These are phyloP conservation scores for Agonum fuliginosum DNA, from an alignment of 2,888 invertebrate species.

Conservation along the genomic window DNA sequence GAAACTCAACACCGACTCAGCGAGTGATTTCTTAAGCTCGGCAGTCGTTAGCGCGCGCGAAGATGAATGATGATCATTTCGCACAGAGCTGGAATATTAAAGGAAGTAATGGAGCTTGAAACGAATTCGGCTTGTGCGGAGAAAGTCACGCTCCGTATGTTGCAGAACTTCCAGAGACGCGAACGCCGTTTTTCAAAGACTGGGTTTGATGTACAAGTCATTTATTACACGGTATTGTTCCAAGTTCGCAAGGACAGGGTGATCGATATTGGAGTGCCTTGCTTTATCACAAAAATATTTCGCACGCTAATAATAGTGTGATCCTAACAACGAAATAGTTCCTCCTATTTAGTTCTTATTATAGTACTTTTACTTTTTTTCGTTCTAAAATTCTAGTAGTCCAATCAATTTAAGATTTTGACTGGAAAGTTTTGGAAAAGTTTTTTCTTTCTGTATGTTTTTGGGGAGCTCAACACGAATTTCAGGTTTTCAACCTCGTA, in stretches of 20 bases:
- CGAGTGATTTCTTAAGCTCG: neutral
- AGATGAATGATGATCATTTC: conserved; percentile 46
- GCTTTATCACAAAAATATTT: too few species aligned
- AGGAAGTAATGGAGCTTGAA: conserved; percentile 50
- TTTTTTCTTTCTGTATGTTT: too few species aligned
- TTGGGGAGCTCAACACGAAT: neutral
- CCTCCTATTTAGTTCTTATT: too few species aligned
- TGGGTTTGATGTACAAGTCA: conserved; percentile 28
- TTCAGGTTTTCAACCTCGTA: neutral
- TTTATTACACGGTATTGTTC: conserved; percentile 29
- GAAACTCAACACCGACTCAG: too few species aligned
- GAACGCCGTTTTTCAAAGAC: conserved; percentile 28
- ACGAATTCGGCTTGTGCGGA: conserved; percentile 28
- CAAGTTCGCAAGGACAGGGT: too few species aligned
- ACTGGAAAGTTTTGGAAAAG: too few species aligned
- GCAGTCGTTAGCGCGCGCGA: neutral
- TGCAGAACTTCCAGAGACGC: neutral
- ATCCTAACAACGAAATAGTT: too few species aligned
- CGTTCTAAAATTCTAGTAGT: too few species aligned
- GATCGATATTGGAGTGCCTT: too few species aligned
- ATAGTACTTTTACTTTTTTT: too few species aligned
- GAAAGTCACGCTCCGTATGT: conserved; percentile 37
- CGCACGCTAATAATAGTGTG: too few species aligned
- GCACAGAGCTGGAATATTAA: conserved; percentile 34
- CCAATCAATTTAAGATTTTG: too few species aligned